A percentile compares a stretch with the other conserved stretches of the same genome.
Conservation (phyloP, 1,140 invertebrate species). For the Neomicropteryx cornuta region DNA sequence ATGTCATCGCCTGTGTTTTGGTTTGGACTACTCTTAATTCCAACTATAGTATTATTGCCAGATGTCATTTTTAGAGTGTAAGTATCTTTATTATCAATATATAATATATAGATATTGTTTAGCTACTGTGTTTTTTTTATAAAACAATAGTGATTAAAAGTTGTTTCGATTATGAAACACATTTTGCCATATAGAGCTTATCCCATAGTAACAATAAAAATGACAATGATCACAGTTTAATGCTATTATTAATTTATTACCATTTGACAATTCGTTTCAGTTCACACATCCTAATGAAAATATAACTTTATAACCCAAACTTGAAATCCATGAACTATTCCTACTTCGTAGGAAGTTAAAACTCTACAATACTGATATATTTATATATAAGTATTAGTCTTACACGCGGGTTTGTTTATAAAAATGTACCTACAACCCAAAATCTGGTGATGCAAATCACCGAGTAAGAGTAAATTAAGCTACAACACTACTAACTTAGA, state of each 20-base stretch:
- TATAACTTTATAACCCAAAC: neutral
- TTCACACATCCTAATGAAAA: neutral
- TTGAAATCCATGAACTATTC: neutral
- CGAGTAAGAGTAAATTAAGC: too few species aligned
- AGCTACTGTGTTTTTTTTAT: too few species aligned
- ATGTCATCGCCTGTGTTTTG: slow-evolving; percentile 87
- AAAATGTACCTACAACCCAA: too few species aligned
- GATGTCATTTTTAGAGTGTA: slow-evolving; percentile 88
- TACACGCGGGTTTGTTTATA: too few species aligned
- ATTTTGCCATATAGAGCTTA: too few species aligned
- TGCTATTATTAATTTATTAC: neutral
- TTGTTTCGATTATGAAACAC: slow-evolving; percentile 4
- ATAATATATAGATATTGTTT: too few species aligned
- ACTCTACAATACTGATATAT: neutral
- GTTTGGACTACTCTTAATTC: slow-evolving; percentile 85
- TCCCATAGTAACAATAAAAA: too few species aligned
- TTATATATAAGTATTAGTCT: neutral
- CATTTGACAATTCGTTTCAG: too few species aligned
- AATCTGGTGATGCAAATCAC: too few species aligned
- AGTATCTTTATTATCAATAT: too few species aligned
- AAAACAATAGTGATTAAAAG: neutral
- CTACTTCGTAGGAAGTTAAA: neutral
- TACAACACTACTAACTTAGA: too few species aligned
- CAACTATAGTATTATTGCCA: slow-evolving; percentile 71
- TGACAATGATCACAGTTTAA: slow-evolving; percentile 1